Conservation (phyloP, 2,888 invertebrate genomes). For the Agonopterix heracliana region DNA sequence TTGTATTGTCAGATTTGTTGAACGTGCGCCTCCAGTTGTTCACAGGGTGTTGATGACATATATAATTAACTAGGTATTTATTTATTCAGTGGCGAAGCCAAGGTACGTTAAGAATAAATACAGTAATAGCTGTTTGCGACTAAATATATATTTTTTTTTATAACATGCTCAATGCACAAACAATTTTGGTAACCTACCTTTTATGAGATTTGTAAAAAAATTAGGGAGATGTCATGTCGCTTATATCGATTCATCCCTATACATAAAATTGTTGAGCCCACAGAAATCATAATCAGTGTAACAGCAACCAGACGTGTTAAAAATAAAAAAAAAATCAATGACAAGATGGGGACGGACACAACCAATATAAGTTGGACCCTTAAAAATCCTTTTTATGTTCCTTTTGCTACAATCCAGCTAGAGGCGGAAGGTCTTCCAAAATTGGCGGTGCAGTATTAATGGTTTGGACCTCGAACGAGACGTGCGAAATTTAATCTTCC, state of each 20-base stretch:
- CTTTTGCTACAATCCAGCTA: constrained; percentile 4
- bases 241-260: constrained; percentile 44
- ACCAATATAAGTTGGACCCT: constrained; percentile 32
- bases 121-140: too few species aligned
- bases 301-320: constrained; percentile 61
- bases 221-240: too few species aligned
- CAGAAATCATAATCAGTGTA: constrained; percentile 69
- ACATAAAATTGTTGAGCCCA: constrained; percentile 30
- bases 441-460: constrained; percentile 58
- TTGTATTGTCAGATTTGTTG: constrained; percentile 39
- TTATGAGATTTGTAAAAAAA: too few species aligned
- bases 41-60: constrained; percentile 27
- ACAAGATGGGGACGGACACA: constrained; percentile 46
- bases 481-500: constrained; percentile 71
- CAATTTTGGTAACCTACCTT: too few species aligned
- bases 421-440: constrained; percentile 30
- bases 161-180: too few species aligned
- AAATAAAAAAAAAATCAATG: constrained; percentile 49
- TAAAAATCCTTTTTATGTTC: constrained; percentile 9
- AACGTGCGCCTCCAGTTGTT: constrained; percentile 31
- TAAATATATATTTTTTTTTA: too few species aligned
- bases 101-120: too few species aligned
- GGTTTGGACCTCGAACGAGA: constrained; percentile 58
- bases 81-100: constrained; percentile 14
- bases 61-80: constrained; percentile 10